phyloP scores from a whole-genome alignment of 2,888 invertebrate species.

The Ryuthela nishihirai region DNA sequence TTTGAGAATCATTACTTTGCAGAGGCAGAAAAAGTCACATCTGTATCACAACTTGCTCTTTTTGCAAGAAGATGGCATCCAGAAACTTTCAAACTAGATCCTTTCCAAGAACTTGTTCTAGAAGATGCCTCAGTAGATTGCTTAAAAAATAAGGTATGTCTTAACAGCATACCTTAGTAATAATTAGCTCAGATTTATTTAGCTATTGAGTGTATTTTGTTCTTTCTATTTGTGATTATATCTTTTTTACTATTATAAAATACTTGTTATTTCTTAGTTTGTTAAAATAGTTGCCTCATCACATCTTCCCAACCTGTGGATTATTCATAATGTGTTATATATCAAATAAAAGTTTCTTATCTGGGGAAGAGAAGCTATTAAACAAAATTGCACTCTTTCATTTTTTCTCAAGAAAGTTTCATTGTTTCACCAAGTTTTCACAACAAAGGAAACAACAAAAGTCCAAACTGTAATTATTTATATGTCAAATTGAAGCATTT shows the following conservation, averaged over 20 bases:
- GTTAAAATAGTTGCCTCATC: neutral
- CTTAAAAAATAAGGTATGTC: constrained; percentile 54
- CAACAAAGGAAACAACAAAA: too few relatives aligned
- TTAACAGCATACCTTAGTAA: too few relatives aligned
- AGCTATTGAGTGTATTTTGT: neutral
- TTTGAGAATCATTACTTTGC: constrained; percentile 1
- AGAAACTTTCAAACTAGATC: constrained; percentile 48
- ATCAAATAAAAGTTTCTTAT: too few relatives aligned
- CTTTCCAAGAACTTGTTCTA: constrained; percentile 50
- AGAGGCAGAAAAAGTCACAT: constrained; percentile 41
- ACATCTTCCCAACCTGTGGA: neutral
- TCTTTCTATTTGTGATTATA: neutral
- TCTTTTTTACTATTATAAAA: neutral
- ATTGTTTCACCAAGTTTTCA: too few relatives aligned
- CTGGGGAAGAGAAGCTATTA: too few relatives aligned
- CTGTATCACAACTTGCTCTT: constrained; percentile 46
- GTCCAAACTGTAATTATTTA: too few relatives aligned
- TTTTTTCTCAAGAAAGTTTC: too few relatives aligned
- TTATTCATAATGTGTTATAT: neutral
- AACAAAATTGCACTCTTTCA: too few relatives aligned
- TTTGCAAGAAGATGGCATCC: constrained; percentile 51
- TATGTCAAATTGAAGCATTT: too few relatives aligned
- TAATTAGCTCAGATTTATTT: neutral
- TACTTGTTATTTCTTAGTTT: neutral
- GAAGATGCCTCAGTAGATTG: constrained; percentile 49